Base-by-base conservation (phyloP, 92 coral and sea anemone species). In the Diadumene lineata region DNA sequence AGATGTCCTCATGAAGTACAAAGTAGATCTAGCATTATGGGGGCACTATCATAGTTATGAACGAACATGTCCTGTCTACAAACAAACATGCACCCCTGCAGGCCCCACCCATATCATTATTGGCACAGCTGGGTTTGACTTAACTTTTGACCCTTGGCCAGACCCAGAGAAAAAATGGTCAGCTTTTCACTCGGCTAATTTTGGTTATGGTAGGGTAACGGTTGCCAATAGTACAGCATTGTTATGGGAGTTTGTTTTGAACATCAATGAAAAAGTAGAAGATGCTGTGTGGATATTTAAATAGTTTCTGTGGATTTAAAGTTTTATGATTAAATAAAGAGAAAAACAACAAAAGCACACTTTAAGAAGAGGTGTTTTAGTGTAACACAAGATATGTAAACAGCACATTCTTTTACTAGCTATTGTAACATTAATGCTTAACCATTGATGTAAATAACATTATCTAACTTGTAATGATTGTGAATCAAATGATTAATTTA, bases 11-110 rank as follows among this genome's bases (percentile, higher is more conserved):
- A 69, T 74, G 76, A 64, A 62, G 68, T 84, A 88, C 86, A 79
- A 76, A 72, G 92, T 88, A 19, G 86, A 88, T 50, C 83, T 88
- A 27, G 85, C 89, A 10, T 74, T 88, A 9, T 88, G 92, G 92
- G 92, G 89, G 19, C 92, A 88, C 69, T 88, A 88, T 68, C 93
- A 88, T 72, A 88, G 93, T 71, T 85, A 88, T 64, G 89, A 88
- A 55, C 72, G 93, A 62, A 86, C 87, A 11, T 88, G 80, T 66
- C 92, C 96, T 71, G 92, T 90, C 18, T 90, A 87, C 68, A 76
- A 63, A 67, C 71, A 80, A 61, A 31, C 64, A 18, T 81, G 86
- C 74, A 64, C 76, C 31, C 72, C 80, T 24, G 86, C 74, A 10
- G 96, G 83, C 11, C 90, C 88, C 63, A 88, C 91, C 31, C 88